phyloP scores from a whole-genome alignment of 2,888 invertebrate genomes.

The Sepiola atlantica region DNA sequence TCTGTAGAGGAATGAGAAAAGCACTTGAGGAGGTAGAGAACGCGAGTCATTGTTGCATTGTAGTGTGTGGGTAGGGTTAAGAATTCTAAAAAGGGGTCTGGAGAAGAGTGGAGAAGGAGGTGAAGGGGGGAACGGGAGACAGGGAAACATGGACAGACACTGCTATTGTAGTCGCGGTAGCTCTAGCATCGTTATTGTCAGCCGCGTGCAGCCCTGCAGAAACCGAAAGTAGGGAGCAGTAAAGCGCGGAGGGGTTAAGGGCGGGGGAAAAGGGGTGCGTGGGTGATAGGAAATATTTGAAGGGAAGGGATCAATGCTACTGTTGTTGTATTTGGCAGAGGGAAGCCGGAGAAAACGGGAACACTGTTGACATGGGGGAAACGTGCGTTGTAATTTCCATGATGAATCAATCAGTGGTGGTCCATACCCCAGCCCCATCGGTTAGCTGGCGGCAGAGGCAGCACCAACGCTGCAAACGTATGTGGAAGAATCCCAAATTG shows the following conservation, averaged over 20 bases:
- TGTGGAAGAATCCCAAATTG: constrained; percentile 47
- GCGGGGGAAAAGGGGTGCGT: neutral
- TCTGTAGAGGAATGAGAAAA: constrained; percentile 40
- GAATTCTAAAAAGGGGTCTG: constrained; percentile 41
- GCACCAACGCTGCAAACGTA: constrained; percentile 40
- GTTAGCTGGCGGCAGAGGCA: constrained; percentile 8
- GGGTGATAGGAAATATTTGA: neutral
- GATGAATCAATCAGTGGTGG: constrained; percentile 38
- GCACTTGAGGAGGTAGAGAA: constrained; percentile 39
- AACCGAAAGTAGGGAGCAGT: neutral
- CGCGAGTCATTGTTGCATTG: constrained; percentile 24
- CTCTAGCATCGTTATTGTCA: neutral
- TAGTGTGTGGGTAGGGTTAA: neutral
- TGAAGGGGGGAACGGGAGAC: constrained; percentile 41
- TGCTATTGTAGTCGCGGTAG: constrained; percentile 34
- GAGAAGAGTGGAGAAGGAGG: constrained; percentile 50
- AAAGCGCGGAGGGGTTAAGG: neutral
- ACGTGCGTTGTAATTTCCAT: constrained; percentile 42
- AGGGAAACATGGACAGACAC: constrained; percentile 48
- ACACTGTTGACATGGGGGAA: constrained; percentile 35
- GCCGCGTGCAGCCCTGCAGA: neutral
- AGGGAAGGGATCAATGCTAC: neutral
- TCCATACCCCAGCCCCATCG: neutral
- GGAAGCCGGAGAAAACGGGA: neutral
- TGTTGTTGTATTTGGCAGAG: neutral